Conservation (phyloP, 1,140 invertebrate species). For the Panonychus citri region DNA sequence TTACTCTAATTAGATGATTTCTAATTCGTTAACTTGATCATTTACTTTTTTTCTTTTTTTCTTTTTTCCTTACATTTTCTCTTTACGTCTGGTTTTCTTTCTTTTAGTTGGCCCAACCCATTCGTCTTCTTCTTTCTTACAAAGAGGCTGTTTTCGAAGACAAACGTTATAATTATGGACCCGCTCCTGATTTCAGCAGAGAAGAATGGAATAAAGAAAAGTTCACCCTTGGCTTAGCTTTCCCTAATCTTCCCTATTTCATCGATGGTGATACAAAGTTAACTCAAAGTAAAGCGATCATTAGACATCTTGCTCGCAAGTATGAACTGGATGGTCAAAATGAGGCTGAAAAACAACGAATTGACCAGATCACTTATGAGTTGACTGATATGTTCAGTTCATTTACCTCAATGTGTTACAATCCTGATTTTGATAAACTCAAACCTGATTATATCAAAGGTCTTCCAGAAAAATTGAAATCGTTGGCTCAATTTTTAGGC, state of each 20-base stretch:
- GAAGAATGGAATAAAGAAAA: conserved; percentile 18
- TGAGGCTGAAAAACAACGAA: conserved; percentile 22
- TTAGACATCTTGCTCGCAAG: conserved; percentile 26
- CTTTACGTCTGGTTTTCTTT: conserved; percentile 22
- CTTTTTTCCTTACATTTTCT: no score
- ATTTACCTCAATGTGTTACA: conserved; percentile 17
- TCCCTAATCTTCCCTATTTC: conserved; percentile 20
- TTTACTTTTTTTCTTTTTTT: no score
- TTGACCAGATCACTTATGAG: conserved; percentile 26
- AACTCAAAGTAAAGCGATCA: conserved; percentile 25
- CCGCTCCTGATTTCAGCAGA: conserved; percentile 14
- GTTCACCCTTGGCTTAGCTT: conserved; percentile 17
- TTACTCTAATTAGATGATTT: no score
- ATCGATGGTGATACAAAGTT: conserved; percentile 16
- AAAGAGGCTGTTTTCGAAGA: conserved; percentile 43
- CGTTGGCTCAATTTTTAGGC: conserved; percentile 23
- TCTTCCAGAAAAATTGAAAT: conserved; percentile 19
- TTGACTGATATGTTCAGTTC: conserved; percentile 24
- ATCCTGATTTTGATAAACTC: conserved; percentile 11
- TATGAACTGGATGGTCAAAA: conserved; percentile 20
- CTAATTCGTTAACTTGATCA: no score
- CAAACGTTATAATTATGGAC: conserved; percentile 15
- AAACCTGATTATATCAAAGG: conserved; percentile 13
- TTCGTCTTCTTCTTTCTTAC: conserved; percentile 44
- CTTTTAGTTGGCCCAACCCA: conserved; percentile 31